A percentile compares a stretch with the other conserved stretches of the same genome.
phyloP scores from a whole-genome alignment of 2,888 invertebrate genomes.

The Mermis nigrescens region DNA sequence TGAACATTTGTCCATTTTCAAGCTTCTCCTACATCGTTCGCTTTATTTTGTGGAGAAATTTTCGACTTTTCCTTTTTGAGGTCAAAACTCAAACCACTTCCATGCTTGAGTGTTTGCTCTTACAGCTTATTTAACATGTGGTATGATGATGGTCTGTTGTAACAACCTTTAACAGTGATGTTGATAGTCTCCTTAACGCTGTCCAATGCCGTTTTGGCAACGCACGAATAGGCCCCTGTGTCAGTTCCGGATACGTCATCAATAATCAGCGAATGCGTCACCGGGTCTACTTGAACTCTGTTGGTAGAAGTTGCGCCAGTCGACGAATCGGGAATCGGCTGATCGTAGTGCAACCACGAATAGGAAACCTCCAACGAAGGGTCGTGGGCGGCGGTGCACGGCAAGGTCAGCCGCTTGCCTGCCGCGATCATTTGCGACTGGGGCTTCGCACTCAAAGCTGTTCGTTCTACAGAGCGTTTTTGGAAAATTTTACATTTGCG shows the following conservation, averaged over 20 bases:
- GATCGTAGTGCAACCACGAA: conserved; percentile 67
- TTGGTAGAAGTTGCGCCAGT: conserved; percentile 45
- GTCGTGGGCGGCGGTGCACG: conserved; percentile 41
- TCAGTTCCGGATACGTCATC: conserved; percentile 57
- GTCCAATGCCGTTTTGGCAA: conserved; percentile 67
- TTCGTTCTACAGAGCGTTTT: too few relatives aligned
- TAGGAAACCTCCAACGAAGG: conserved; percentile 56
- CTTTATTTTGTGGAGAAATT: too few relatives aligned
- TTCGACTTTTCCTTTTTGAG: too few relatives aligned
- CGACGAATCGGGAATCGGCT: conserved; percentile 49
- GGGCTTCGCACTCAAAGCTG: too few relatives aligned
- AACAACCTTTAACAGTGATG: conserved; percentile 65
- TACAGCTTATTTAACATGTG: too few relatives aligned
- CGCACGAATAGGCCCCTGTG: conserved; percentile 79
- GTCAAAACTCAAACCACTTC: too few relatives aligned
- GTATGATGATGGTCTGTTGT: too few relatives aligned
- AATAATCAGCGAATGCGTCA: conserved; percentile 77
- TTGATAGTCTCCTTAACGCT: conserved; percentile 62
- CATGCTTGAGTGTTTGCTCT: too few relatives aligned
- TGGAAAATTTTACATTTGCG: too few relatives aligned
- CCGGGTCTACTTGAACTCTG: conserved; percentile 39
- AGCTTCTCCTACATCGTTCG: too few relatives aligned
- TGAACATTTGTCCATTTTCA: too few relatives aligned
- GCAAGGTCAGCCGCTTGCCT: conserved; percentile 23
- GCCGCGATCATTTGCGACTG: conserved; percentile 17